Evolutionary conservation across 2,888 invertebrate genomes (phyloP).

Genomic region (Dastarcus helophoroides): DNA sequence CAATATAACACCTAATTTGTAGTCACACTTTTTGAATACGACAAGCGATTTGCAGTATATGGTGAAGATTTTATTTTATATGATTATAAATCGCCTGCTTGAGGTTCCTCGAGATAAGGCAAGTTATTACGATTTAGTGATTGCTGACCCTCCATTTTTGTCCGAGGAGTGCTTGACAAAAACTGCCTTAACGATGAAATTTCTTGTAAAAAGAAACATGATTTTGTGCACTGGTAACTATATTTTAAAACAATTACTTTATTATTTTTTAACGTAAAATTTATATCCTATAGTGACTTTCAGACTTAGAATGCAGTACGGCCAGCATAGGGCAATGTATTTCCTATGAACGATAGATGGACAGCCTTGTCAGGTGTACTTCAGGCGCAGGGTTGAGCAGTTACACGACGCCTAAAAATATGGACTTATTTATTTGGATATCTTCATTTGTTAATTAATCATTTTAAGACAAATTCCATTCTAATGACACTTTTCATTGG

Average conservation of each 20-base stretch:
- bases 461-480: too few relatives aligned
- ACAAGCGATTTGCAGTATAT: conserved; percentile 67
- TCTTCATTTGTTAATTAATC: too few relatives aligned
- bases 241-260: conserved; percentile 1
- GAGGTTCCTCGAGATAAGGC: conserved; percentile 49
- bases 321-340: too few relatives aligned
- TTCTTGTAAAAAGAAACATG: conserved; percentile 59
- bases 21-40: conserved; percentile 56
- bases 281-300: too few relatives aligned
- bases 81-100: conserved; percentile 71
- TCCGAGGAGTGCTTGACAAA: conserved; percentile 86
- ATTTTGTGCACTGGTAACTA: conserved; percentile 74
- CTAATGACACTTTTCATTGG: too few relatives aligned
- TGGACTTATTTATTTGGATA: too few relatives aligned
- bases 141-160: conserved; percentile 92
- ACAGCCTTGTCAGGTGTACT: too few relatives aligned
- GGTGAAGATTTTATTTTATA: conserved; percentile 73
- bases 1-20: conserved; percentile 12
- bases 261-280: too few relatives aligned
- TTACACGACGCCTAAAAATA: too few relatives aligned
- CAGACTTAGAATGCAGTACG: too few relatives aligned
- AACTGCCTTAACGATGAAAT: conserved; percentile 64
- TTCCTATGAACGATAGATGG: too few relatives aligned
- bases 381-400: too few relatives aligned
- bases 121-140: conserved; percentile 63